Evolutionary conservation across 2,113 vertebrate species (phyloP).

Genomic region (Setophaga coronata): DNA sequence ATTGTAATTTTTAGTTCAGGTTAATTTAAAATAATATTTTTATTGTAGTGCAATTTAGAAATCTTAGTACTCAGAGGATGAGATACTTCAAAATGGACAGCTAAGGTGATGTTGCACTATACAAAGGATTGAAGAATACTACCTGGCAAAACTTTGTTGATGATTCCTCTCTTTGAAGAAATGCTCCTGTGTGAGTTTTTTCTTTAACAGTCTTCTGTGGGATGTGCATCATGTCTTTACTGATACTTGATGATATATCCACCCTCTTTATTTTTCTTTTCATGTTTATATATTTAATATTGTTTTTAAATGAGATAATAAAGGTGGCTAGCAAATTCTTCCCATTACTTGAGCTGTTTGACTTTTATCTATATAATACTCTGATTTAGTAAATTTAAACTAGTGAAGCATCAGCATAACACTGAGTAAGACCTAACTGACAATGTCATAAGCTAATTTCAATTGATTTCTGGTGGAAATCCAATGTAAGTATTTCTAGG

Average conservation of each 20-base stretch:
- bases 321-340: neutral
- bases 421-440: neutral
- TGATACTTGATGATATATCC: neutral
- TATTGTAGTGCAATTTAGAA: neutral
- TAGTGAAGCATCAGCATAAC: neutral
- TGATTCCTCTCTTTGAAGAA: neutral
- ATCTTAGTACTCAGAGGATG: neutral
- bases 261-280: neutral
- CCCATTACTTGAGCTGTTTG: neutral
- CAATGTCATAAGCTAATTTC: neutral
- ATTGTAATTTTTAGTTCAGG: neutral
- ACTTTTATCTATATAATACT: neutral
- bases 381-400: neutral
- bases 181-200: neutral
- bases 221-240: neutral
- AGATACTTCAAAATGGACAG: neutral
- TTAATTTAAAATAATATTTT: conserved; percentile 41
- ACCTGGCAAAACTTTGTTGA: neutral
- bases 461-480: neutral
- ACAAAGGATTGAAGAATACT: neutral
- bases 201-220: neutral
- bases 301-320: neutral
- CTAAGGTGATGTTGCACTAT: neutral
- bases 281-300: neutral
- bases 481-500: neutral